Evolutionary conservation across 1,140 invertebrate species (phyloP).

Genomic region (Megalonaias nervosa): DNA sequence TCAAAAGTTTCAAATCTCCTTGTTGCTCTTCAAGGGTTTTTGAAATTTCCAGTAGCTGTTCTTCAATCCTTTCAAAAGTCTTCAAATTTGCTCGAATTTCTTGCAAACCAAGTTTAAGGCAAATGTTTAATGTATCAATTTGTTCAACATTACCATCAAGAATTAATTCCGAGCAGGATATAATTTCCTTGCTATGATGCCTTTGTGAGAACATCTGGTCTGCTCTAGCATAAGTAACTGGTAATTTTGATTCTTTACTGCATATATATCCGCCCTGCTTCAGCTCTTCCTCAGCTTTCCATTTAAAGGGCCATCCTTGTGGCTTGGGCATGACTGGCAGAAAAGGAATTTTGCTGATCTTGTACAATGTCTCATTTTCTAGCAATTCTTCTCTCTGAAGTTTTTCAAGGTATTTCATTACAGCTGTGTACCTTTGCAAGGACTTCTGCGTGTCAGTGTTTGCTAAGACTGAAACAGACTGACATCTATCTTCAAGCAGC

Average conservation of each 20-base stretch:
- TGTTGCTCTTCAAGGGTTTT: no score
- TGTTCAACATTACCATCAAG: background rate
- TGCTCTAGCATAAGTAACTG: background rate
- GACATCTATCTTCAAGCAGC: no score
- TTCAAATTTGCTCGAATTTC: no score
- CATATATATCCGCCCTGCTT: background rate
- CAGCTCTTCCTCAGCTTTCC: constrained; percentile 2
- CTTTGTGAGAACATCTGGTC: background rate
- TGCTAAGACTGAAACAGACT: no score
- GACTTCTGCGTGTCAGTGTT: no score
- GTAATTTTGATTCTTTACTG: background rate
- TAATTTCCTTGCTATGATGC: background rate
- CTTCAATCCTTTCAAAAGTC: no score
- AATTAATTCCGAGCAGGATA: background rate
- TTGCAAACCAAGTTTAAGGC: no score
- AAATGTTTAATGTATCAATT: background rate
- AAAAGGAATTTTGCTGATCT: background rate
- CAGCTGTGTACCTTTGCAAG: no score
- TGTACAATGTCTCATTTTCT: background rate
- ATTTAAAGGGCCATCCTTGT: constrained; percentile 6
- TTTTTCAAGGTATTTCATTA: constrained; percentile 27
- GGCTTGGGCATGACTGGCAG: constrained; percentile 11
- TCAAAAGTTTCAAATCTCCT: no score
- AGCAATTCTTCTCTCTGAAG: background rate
- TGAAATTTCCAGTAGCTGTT: no score